phyloP scores from a whole-genome alignment of 2,888 invertebrate genomes.

The Agriopis marginaria region DNA sequence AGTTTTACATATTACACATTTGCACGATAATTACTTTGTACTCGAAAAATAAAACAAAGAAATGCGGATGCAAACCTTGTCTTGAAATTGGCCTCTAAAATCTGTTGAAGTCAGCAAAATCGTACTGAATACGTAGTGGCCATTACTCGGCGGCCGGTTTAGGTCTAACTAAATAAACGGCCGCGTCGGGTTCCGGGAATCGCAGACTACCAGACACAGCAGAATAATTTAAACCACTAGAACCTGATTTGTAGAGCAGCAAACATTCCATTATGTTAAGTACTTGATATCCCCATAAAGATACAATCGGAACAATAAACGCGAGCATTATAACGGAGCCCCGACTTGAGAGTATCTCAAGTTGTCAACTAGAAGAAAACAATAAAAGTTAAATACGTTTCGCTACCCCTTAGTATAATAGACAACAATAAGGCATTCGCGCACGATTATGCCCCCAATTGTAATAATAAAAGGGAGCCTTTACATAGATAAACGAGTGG shows the following conservation, averaged over 20 bases:
- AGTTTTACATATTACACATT: no score
- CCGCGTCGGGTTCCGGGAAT: conserved; percentile 58
- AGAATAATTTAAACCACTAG: conserved; percentile 50
- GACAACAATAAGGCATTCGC: conserved; percentile 76
- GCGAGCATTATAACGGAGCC: conserved; percentile 50
- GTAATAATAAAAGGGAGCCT: conserved; percentile 78
- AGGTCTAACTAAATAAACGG: conserved; percentile 58
- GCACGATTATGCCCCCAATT: conserved; percentile 75
- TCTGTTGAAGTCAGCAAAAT: conserved; percentile 44
- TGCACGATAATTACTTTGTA: background rate
- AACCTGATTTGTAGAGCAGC: conserved; percentile 53
- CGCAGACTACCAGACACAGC: conserved; percentile 51
- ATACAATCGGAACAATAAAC: conserved; percentile 49
- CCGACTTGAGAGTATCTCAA: conserved; percentile 60
- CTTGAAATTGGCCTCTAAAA: conserved; percentile 10
- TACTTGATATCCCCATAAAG: conserved; percentile 46
- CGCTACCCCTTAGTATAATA: conserved; percentile 60
- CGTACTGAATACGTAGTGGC: conserved; percentile 43
- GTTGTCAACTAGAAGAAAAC: conserved; percentile 65
- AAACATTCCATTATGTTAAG: conserved; percentile 43
- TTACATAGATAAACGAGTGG: conserved; percentile 80
- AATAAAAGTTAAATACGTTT: conserved; percentile 68
- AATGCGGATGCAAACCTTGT: background rate
- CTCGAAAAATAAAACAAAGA: background rate
- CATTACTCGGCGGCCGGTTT: conserved; percentile 62